Conservation (phyloP, 1,140 invertebrate species). For the Zaprionus davidi region DNA sequence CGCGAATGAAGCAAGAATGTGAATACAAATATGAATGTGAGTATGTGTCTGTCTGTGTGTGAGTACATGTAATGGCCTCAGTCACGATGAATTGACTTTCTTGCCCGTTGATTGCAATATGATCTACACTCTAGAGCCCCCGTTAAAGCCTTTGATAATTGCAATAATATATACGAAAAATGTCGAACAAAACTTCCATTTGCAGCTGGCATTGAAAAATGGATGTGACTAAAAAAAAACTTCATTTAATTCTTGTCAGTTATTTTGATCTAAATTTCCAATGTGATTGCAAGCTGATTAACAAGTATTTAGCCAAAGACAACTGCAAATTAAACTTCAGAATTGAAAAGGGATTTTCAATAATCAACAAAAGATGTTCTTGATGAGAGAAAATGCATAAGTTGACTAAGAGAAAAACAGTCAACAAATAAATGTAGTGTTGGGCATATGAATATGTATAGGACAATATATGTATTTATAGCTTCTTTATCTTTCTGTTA, state of each 20-base stretch:
- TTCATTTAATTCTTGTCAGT: constrained; percentile 16
- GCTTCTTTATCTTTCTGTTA: not conserved
- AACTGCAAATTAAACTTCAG: not conserved
- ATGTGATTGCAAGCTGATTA: constrained; percentile 8
- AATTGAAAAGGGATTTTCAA: not conserved
- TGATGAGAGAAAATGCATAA: not conserved
- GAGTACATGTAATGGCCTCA: constrained; percentile 38
- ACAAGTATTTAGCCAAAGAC: constrained; percentile 1
- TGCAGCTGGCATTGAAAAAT: constrained; percentile 19
- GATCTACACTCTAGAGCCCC: constrained; percentile 19
- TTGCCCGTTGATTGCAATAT: constrained; percentile 27
- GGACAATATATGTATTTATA: not conserved
- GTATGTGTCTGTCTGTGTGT: not conserved
- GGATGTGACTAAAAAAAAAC: not conserved
- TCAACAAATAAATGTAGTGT: not conserved
- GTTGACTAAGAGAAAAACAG: not conserved
- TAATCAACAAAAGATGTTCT: not conserved
- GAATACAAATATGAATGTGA: not conserved
- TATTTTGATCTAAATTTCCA: no score
- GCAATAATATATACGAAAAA: constrained; percentile 2
- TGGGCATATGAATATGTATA: not conserved
- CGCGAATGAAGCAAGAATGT: constrained; percentile 12
- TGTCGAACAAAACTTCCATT: not conserved
- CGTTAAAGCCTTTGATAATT: constrained; percentile 23
- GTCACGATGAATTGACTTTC: constrained; percentile 53